Conservation (phyloP, 1,140 invertebrate species). For the Helicoverpa armigera region DNA sequence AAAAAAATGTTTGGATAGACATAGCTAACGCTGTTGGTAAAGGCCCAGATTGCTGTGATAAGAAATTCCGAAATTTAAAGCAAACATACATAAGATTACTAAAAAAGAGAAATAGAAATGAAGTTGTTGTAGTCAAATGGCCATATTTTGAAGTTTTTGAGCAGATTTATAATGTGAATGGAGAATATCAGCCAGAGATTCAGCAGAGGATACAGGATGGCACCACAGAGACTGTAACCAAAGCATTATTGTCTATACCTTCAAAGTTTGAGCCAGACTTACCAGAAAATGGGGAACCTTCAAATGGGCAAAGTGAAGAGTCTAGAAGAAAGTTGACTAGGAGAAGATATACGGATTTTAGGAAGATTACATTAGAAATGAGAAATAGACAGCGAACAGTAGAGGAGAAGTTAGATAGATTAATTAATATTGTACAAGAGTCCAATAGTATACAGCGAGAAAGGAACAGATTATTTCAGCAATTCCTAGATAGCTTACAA, state of each 20-base stretch:
- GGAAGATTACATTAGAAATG: constrained; percentile 78
- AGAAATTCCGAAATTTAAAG: constrained; percentile 82
- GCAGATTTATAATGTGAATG: constrained; percentile 77
- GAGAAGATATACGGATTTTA: constrained; percentile 77
- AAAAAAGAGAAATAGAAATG: constrained; percentile 74
- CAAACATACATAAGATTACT: constrained; percentile 79
- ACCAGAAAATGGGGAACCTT: constrained; percentile 69
- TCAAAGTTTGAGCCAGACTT: constrained; percentile 61
- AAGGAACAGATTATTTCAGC: constrained; percentile 78
- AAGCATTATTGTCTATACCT: constrained; percentile 70
- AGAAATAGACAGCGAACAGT: constrained; percentile 77
- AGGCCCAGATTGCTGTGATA: constrained; percentile 78
- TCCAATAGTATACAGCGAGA: constrained; percentile 82
- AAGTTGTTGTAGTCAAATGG: constrained; percentile 73
- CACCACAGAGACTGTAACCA: constrained; percentile 69
- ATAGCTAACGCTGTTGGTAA: constrained; percentile 74
- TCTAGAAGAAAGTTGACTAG: constrained; percentile 68
- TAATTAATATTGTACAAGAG: constrained; percentile 82
- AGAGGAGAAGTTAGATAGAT: constrained; percentile 81
- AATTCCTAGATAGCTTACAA: constrained; percentile 75
- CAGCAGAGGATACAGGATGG: constrained; percentile 75
- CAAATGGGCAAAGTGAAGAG: constrained; percentile 70
- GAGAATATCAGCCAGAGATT: constrained; percentile 78
- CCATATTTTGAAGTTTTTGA: constrained; percentile 81
- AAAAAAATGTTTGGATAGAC: constrained; percentile 82